A percentile compares a stretch with the other conserved stretches of the same genome.
Evolutionary conservation across 1,140 invertebrate genomes (phyloP).

Genomic region (Anthonomus grandis): DNA sequence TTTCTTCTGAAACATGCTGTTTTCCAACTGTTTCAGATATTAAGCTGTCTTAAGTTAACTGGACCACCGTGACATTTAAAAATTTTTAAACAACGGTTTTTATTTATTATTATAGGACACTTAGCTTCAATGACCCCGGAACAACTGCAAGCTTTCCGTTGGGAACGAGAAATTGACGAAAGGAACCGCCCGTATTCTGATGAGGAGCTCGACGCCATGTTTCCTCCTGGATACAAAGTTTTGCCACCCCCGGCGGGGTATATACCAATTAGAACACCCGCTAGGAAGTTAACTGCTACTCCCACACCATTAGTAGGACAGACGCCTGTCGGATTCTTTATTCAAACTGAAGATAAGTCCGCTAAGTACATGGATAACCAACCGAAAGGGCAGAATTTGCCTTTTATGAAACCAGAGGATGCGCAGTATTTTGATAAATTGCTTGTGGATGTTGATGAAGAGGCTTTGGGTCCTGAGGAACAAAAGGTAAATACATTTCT

Average conservation of each 20-base stretch:
- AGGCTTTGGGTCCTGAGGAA: constrained; percentile 91
- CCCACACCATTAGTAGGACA: constrained; percentile 90
- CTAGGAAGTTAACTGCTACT: constrained; percentile 93
- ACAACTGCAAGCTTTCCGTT: constrained; percentile 96
- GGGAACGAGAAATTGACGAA: constrained; percentile 98
- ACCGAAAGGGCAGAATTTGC: constrained; percentile 89
- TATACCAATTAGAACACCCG: constrained; percentile 95
- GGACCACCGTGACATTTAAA: no score
- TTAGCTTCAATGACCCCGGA: constrained; percentile 98
- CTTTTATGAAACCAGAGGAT: constrained; percentile 99
- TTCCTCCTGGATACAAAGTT: constrained; percentile 97
- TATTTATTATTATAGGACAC: constrained; percentile 62
- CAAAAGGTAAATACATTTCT: no score
- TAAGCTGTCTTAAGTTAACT: no score
- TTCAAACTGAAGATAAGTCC: constrained; percentile 82
- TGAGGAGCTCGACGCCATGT: constrained; percentile 95
- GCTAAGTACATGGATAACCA: constrained; percentile 94
- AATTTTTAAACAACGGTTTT: not conserved
- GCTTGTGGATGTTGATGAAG: constrained; percentile 96
- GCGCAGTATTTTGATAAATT: constrained; percentile 99
- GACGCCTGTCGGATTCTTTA: constrained; percentile 89
- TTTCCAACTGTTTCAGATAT: no score
- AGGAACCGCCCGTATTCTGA: constrained; percentile 93
- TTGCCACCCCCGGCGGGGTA: constrained; percentile 94
- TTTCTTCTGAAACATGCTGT: no score